Evolutionary conservation across 2,888 invertebrate genomes (phyloP).

Genomic region (Aleiodes leptofemur): DNA sequence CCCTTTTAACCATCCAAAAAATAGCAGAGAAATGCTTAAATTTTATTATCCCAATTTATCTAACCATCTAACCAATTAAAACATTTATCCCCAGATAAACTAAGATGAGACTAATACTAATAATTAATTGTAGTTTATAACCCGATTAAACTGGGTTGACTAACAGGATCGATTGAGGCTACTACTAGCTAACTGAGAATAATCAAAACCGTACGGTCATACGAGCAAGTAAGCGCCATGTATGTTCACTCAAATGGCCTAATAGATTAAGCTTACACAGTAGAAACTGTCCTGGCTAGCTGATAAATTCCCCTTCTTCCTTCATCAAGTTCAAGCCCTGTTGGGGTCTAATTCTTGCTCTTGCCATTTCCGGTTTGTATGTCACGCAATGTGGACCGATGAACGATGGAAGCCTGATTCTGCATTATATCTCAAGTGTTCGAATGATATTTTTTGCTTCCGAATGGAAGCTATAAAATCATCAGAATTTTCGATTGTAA

Average conservation of each 20-base stretch:
- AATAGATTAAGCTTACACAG: conserved; percentile 2
- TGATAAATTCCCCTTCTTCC: neutral
- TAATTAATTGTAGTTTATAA: conserved; percentile 10
- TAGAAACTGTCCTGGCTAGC: neutral
- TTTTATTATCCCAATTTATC: neutral
- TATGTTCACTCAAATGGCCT: neutral
- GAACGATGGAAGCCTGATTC: conserved; percentile 33
- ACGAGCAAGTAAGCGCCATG: too few species aligned
- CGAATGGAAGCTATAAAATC: too few species aligned
- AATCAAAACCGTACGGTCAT: conserved; percentile 4
- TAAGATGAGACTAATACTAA: neutral
- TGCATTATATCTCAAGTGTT: neutral
- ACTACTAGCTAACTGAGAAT: neutral
- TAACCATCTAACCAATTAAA: neutral
- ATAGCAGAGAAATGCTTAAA: neutral
- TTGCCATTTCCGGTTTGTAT: conserved; percentile 53
- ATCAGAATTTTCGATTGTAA: too few species aligned
- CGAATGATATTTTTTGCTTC: neutral
- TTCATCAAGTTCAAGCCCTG: conserved; percentile 21
- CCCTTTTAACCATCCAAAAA: neutral
- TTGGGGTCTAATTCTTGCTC: conserved; percentile 37
- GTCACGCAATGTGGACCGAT: conserved; percentile 49
- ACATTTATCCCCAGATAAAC: neutral
- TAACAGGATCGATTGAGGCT: conserved; percentile 24
- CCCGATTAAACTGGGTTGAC: conserved; percentile 22